Evolutionary conservation across 2,888 invertebrate species (phyloP).

Genomic region (Dasypogon diadema): DNA sequence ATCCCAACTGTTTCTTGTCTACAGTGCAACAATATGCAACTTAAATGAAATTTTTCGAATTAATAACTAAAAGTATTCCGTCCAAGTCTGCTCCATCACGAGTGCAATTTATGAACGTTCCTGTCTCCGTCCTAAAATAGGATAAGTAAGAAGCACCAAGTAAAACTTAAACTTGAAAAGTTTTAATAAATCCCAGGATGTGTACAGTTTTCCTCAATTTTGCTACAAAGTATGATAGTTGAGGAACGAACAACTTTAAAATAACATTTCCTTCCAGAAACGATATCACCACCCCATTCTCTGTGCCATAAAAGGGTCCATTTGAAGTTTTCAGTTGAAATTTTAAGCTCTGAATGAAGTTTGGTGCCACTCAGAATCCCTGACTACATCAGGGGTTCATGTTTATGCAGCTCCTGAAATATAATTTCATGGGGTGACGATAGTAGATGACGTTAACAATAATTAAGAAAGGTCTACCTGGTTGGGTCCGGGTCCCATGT

Average conservation of each 20-base stretch:
- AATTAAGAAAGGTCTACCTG: slow-evolving; percentile 47
- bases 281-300: slow-evolving; percentile 5
- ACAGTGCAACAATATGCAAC: slow-evolving; percentile 17
- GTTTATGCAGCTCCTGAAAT: slow-evolving; percentile 35
- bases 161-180: slow-evolving; percentile 38
- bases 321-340: slow-evolving; percentile 34
- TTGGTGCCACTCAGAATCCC: slow-evolving; percentile 8
- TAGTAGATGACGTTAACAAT: slow-evolving; percentile 18
- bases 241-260: slow-evolving; percentile 43
- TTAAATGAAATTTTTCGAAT: slow-evolving; percentile 44
- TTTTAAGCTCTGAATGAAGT: slow-evolving; percentile 37
- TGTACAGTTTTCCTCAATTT: slow-evolving; percentile 35
- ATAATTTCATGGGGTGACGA: slow-evolving; percentile 27
- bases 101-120: slow-evolving; percentile 18
- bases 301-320: slow-evolving; percentile 16
- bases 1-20: neutral
- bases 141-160: slow-evolving; percentile 14
- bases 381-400: slow-evolving; percentile 16
- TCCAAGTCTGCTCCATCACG: slow-evolving; percentile 28
- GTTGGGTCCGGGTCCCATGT: neutral
- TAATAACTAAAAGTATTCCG: slow-evolving; percentile 33
- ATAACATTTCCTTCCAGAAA: slow-evolving; percentile 30
- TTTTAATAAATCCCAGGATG: slow-evolving; percentile 46
- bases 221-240: neutral
- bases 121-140: neutral